Conservation (phyloP, 2,888 invertebrate species). For the Athalia cordata region DNA sequence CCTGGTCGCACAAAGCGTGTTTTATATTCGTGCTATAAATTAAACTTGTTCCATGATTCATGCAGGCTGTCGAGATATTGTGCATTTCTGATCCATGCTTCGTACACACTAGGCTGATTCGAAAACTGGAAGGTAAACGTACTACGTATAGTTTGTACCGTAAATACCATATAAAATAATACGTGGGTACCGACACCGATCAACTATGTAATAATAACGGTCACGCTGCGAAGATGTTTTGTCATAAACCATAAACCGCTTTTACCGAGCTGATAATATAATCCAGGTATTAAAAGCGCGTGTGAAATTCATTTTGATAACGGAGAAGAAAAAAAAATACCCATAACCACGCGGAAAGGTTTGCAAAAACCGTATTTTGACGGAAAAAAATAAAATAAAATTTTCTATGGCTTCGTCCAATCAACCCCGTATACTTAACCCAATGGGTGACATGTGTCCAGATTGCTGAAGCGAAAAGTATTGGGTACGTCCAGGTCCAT, state of each 20-base stretch:
- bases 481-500: slow-evolving; percentile 48
- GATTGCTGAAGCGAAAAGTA: neutral
- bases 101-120: too few relatives aligned
- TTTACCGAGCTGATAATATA: slow-evolving; percentile 30
- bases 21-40: slow-evolving; percentile 45
- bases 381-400: too few relatives aligned
- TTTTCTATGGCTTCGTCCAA: too few relatives aligned
- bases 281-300: neutral
- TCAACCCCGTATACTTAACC: too few relatives aligned
- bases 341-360: too few relatives aligned
- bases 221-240: slow-evolving; percentile 19
- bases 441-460: too few relatives aligned
- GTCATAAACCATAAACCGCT: slow-evolving; percentile 13
- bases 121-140: too few relatives aligned
- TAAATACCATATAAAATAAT: slow-evolving; percentile 1
- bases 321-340: too few relatives aligned
- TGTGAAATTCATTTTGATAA: neutral
- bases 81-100: slow-evolving; percentile 25
- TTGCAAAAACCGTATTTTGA: too few relatives aligned
- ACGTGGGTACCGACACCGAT: neutral
- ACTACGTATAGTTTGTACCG: neutral
- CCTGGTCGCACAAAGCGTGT: slow-evolving; percentile 24
- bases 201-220: slow-evolving; percentile 7
- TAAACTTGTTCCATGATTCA: slow-evolving; percentile 44
- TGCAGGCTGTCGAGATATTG: slow-evolving; percentile 42